Evolutionary conservation across 1,140 invertebrate genomes (phyloP).

Genomic region (Chymomyza costata): DNA sequence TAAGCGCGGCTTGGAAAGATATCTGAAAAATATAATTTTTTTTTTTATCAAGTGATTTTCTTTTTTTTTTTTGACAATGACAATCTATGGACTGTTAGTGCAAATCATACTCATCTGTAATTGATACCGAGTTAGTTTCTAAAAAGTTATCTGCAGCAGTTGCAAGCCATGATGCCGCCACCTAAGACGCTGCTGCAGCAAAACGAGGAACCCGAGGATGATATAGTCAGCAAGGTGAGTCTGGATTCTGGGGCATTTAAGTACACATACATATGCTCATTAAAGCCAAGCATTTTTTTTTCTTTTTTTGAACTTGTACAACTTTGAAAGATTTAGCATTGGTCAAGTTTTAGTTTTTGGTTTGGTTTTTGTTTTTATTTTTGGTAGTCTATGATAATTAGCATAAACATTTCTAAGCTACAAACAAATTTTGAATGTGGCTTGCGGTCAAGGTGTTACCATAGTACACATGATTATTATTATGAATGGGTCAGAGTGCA

Average conservation of each 20-base stretch:
- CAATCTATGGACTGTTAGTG: slow-evolving; percentile 61
- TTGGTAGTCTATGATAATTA: too few relatives aligned
- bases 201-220: slow-evolving; percentile 49
- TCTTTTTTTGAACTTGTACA: too few relatives aligned
- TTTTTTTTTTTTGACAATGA: slow-evolving; percentile 41
- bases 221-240: slow-evolving; percentile 56
- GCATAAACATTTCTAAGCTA: too few relatives aligned
- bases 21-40: background rate
- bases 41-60: too few relatives aligned
- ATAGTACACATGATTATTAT: too few relatives aligned
- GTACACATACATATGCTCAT: background rate
- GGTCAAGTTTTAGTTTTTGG: too few relatives aligned
- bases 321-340: too few relatives aligned
- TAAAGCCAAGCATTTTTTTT: background rate
- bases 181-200: background rate
- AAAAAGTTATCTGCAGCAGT: background rate
- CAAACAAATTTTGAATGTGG: too few relatives aligned
- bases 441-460: too few relatives aligned
- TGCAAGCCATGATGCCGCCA: slow-evolving; percentile 41
- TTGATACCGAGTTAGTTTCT: slow-evolving; percentile 7
- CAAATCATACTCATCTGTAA: slow-evolving; percentile 62
- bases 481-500: too few relatives aligned
- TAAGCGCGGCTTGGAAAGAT: background rate
- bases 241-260: background rate
- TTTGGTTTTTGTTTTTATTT: too few relatives aligned